Evolutionary conservation across 2,797 vertebrate species (phyloP).

Genomic region (Bufotes viridis): DNA sequence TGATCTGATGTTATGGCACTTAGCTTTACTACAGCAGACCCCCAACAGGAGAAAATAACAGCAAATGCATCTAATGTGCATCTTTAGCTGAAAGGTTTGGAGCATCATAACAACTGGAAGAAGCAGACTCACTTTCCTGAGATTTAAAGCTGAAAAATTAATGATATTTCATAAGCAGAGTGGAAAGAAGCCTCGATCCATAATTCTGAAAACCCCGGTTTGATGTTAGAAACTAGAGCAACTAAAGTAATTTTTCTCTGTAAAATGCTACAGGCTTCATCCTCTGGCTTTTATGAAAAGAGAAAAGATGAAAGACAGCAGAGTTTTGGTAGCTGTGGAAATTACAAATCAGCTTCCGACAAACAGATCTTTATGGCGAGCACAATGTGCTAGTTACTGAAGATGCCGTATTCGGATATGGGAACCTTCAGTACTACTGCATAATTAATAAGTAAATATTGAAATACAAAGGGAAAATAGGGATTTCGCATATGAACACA

Average conservation of each 20-base stretch:
- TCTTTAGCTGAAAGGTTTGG: slow-evolving; percentile 49
- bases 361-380: slow-evolving; percentile 74
- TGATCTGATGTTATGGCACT: slow-evolving; percentile 35
- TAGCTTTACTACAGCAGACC: slow-evolving; percentile 23
- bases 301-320: slow-evolving; percentile 74
- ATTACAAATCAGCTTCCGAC: slow-evolving; percentile 70
- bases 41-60: slow-evolving; percentile 21
- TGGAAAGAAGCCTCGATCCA: slow-evolving; percentile 65
- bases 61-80: slow-evolving; percentile 56
- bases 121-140: slow-evolving; percentile 60
- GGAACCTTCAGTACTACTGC: background rate
- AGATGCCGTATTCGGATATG: slow-evolving; percentile 69
- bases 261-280: slow-evolving; percentile 66
- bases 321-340: slow-evolving; percentile 73
- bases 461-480: background rate
- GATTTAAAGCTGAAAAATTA: slow-evolving; percentile 69
- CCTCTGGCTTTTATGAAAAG: slow-evolving; percentile 68
- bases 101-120: slow-evolving; percentile 50
- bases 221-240: slow-evolving; percentile 72
- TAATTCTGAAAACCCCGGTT: slow-evolving; percentile 65
- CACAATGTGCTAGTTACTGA: slow-evolving; percentile 71
- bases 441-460: slow-evolving; percentile 25
- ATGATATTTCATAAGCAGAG: slow-evolving; percentile 65
- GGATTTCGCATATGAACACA: background rate
- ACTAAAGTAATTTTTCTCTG: slow-evolving; percentile 64